Base-by-base conservation (phyloP, 2,888 invertebrate species). In the Syrista parreyssii region DNA sequence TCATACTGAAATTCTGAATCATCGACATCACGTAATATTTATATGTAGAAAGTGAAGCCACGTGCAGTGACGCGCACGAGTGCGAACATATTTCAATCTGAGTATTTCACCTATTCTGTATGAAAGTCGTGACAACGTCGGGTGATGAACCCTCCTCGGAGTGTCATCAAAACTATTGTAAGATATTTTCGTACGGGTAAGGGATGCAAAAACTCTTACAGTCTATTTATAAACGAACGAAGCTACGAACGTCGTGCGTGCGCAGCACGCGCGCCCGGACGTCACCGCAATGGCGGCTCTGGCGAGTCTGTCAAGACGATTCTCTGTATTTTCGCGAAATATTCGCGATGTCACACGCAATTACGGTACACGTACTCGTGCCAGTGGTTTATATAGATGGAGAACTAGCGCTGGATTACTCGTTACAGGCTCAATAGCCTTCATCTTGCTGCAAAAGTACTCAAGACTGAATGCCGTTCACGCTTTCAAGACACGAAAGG, bases 401-500 rank as follows among this genome's bases (percentile, higher is more conserved):
- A 87, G 84, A 77, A 82, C 84, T 23, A 86, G 86, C 68, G 85
- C 85, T 76, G 84, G 90, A 78, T 85, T 89, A 75, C 79, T 92
- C 31, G 87, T 92, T 36, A 91, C 92, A 74, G 93, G 92, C 73
- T 92, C 93, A 68, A 87, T 92, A 68, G 91, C 92, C 11, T 87
- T 93, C 71, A 91, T 92, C 80, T 84, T 92, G 32, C 90, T 91
- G 72, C 92, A 92, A 84, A 92, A 92, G 87, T 90, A 91, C 75
- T 83, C 89, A 40, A 91, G 89, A 84, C 85, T 87, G 23, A 89
- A 88, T 78, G 89, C 91, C 80, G 93, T 94, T 12, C 89, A 93
- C 86, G 94, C 94, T 68, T 91, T 92, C 76, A 93, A 93, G 86
- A 81, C 92, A 75, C 93, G 92, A 88, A 92, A 91, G 90, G 93